Evolutionary conservation across 2,888 invertebrate genomes (phyloP).

Genomic region (Unio delphinus): DNA sequence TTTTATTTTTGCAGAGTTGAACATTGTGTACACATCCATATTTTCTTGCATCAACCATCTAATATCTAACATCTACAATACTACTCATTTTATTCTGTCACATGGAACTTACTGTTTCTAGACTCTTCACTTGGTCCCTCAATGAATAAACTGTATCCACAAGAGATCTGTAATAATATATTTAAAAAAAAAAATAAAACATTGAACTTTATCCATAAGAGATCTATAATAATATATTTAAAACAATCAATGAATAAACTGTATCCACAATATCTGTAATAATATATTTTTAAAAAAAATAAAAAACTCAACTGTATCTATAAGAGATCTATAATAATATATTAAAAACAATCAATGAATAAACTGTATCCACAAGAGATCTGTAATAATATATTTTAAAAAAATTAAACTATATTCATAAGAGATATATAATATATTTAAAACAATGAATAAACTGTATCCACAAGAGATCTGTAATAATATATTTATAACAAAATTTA

Average conservation of each 20-base stretch:
- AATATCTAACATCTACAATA: not conserved
- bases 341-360: conserved; percentile 75
- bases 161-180: conserved; percentile 76
- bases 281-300: conserved; percentile 1
- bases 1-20: too few relatives aligned
- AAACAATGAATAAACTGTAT: conserved; percentile 81
- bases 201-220: too few relatives aligned
- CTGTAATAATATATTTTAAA: conserved; percentile 70
- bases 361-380: conserved; percentile 83
- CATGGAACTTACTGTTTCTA: conserved; percentile 76
- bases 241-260: conserved; percentile 79
- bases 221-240: too few relatives aligned
- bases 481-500: not conserved
- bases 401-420: too few relatives aligned
- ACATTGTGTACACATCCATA: too few relatives aligned
- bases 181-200: not conserved
- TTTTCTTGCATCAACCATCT: too few relatives aligned
- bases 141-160: conserved; percentile 85
- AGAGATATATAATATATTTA: too few relatives aligned
- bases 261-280: conserved; percentile 81
- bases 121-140: conserved; percentile 81
- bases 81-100: not conserved
- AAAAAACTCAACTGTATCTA: too few relatives aligned
- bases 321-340: too few relatives aligned
- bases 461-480: conserved; percentile 79